Evolutionary conservation across 2,888 invertebrate species (phyloP).

Genomic region (Scelioninae gen. 1): DNA sequence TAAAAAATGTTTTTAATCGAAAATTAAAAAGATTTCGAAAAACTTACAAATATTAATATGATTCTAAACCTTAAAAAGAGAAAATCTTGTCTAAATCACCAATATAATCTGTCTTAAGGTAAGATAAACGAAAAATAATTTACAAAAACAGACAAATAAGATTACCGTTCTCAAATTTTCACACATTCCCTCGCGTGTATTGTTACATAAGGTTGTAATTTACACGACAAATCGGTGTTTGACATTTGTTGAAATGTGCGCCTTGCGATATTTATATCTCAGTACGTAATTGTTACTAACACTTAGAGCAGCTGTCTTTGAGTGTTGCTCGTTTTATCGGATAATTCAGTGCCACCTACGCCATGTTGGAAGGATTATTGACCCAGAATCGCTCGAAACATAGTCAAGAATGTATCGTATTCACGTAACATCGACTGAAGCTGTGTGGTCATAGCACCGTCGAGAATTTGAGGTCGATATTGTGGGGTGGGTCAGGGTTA

Average conservation of each 20-base stretch:
- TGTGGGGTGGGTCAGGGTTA: constrained; percentile 75
- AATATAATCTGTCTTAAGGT: no score
- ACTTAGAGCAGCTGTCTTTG: constrained; percentile 58
- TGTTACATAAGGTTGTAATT: constrained; percentile 19
- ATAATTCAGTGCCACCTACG: constrained; percentile 67
- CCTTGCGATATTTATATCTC: constrained; percentile 49
- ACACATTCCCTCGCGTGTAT: background rate
- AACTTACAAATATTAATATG: no score
- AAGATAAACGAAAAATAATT: no score
- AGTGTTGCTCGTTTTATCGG: constrained; percentile 46
- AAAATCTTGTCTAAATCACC: no score
- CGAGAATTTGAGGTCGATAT: constrained; percentile 69
- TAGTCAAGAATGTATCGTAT: constrained; percentile 61
- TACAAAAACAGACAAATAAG: no score
- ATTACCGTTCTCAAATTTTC: no score
- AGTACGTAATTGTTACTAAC: constrained; percentile 47
- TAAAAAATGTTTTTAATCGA: no score
- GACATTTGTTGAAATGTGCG: constrained; percentile 41
- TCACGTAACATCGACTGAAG: constrained; percentile 45
- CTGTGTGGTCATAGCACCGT: constrained; percentile 42
- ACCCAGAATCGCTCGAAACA: constrained; percentile 66
- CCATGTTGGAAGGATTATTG: constrained; percentile 69
- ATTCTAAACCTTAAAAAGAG: no score
- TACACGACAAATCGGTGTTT: constrained; percentile 20
- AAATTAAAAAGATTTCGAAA: no score